Evolutionary conservation across 2,113 vertebrate species (phyloP).

Genomic region (Cynopterus brachyotis): DNA sequence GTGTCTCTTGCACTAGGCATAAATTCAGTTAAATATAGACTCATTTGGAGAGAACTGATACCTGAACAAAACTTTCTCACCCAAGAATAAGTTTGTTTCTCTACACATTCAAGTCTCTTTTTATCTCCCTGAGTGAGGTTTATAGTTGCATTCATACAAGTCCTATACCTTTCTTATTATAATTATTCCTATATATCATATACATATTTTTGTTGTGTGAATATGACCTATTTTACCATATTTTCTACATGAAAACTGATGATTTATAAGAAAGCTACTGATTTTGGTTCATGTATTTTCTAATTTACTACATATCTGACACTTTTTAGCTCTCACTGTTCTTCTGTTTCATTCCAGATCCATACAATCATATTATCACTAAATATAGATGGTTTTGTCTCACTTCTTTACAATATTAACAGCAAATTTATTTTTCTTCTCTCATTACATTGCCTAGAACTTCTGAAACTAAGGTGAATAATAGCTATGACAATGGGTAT

Average conservation of each 20-base stretch:
- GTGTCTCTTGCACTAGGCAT: neutral
- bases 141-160: neutral
- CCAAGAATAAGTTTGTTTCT: neutral
- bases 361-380: neutral
- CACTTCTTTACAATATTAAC: neutral
- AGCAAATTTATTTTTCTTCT: neutral
- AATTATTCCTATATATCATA: neutral
- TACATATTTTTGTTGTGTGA: neutral
- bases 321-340: neutral
- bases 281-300: slow-evolving; percentile 20
- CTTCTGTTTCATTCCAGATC: neutral
- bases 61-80: neutral
- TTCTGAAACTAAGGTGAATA: neutral
- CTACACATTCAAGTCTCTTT: neutral
- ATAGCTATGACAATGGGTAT: neutral
- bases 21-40: neutral
- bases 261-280: neutral
- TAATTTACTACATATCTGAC: neutral
- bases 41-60: neutral
- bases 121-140: neutral
- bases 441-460: neutral
- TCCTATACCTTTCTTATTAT: neutral
- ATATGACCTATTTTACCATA: neutral
- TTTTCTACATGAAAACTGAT: neutral
- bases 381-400: neutral